phyloP scores from a whole-genome alignment of 2,113 vertebrate genomes.

The Falcunculus frontatus region DNA sequence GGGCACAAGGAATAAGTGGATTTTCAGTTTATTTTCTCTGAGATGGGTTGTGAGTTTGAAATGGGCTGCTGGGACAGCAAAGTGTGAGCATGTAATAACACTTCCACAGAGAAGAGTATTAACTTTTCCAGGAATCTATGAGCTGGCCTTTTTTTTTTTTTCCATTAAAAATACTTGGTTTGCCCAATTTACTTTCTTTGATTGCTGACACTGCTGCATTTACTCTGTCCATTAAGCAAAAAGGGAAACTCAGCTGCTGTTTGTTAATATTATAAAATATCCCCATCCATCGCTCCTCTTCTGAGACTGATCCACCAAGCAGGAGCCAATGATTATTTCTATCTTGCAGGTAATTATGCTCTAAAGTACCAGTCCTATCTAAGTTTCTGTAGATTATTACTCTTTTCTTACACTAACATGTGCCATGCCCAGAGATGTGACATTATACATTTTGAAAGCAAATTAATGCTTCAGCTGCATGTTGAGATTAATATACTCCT shows the following conservation, averaged over 20 bases:
- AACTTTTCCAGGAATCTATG: background rate
- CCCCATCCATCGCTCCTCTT: background rate
- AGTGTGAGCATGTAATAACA: background rate
- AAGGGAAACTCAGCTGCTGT: background rate
- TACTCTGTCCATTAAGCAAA: background rate
- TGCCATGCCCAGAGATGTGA: background rate
- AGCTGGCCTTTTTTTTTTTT: background rate
- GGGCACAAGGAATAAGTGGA: background rate
- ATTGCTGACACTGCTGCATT: background rate
- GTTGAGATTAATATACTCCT: slow-evolving; percentile 7
- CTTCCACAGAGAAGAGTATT: background rate
- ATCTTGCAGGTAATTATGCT: background rate
- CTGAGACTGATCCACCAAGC: background rate
- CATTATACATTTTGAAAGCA: background rate
- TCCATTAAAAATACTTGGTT: background rate
- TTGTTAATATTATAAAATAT: background rate
- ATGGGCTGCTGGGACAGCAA: background rate
- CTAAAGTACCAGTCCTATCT: background rate
- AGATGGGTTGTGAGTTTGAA: background rate
- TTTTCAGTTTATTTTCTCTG: background rate
- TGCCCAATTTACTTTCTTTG: background rate
- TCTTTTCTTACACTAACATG: background rate
- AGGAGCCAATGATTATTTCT: background rate
- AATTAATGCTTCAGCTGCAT: slow-evolving; percentile 1
- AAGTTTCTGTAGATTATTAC: background rate